Evolutionary conservation across 2,797 vertebrate genomes (phyloP).

Genomic region (Otolemur crassicaudatus): DNA sequence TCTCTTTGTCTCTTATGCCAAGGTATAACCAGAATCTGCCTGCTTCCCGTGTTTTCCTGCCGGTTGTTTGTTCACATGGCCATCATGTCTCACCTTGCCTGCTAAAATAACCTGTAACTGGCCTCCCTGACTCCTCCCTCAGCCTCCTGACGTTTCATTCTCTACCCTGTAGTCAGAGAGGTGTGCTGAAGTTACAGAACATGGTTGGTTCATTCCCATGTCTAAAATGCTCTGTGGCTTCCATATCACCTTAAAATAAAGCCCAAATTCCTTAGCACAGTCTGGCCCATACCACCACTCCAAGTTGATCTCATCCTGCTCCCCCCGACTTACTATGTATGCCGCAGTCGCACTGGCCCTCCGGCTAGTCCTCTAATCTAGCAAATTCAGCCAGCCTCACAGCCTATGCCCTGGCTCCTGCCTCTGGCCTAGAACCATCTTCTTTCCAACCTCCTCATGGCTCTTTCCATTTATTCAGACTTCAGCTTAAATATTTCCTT

Average conservation of each 20-base stretch:
- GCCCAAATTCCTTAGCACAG: not conserved
- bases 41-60: not conserved
- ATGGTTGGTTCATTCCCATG: not conserved
- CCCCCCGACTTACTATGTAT: not conserved
- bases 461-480: conserved; percentile 20
- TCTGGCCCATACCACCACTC: not conserved
- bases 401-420: not conserved
- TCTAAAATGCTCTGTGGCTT: not conserved
- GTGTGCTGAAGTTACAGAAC: not conserved
- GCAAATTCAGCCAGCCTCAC: not conserved
- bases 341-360: not conserved
- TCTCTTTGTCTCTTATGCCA: not conserved
- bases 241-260: not conserved
- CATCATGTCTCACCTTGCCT: not conserved
- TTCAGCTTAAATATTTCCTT: not conserved
- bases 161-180: not conserved
- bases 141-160: not conserved
- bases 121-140: not conserved
- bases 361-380: not conserved
- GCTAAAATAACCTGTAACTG: not conserved
- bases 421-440: not conserved
- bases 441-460: not conserved
- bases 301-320: not conserved
- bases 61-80: not conserved
- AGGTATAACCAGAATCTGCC: not conserved